Evolutionary conservation across 2,113 vertebrate species (phyloP).

Genomic region (Menura novaehollandiae): DNA sequence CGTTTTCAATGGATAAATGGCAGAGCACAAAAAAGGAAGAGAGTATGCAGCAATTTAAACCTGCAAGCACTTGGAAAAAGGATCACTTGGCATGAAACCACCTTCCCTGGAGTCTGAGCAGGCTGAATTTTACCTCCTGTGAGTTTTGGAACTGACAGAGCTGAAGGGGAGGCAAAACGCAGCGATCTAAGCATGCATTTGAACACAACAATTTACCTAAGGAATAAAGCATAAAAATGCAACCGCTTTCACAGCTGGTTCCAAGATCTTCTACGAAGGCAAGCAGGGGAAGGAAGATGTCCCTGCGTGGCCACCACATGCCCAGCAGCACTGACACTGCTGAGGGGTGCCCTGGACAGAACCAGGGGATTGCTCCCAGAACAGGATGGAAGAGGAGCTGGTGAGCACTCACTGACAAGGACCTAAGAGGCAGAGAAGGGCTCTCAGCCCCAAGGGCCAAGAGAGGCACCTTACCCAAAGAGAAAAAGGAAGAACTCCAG

Average conservation of each 20-base stretch:
- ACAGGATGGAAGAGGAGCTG: background rate
- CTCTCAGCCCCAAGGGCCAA: background rate
- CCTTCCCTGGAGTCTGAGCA: background rate
- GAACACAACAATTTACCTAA: background rate
- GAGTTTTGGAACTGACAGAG: background rate
- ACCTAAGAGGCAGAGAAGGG: background rate
- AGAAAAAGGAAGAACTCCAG: background rate
- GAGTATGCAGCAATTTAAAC: background rate
- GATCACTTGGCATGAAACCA: background rate
- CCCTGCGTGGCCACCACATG: background rate
- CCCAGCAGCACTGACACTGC: background rate
- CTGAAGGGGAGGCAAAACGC: background rate
- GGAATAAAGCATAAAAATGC: background rate
- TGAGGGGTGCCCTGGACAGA: accelerated
- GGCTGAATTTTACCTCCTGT: background rate
- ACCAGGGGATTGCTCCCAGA: background rate
- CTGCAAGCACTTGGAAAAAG: background rate
- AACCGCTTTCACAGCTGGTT: background rate
- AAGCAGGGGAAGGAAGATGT: background rate
- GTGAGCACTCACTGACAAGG: background rate
- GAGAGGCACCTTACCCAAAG: background rate
- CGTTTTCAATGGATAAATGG: background rate
- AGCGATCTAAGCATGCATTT: background rate
- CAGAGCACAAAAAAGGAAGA: background rate
- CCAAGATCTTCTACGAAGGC: accelerated